These are phyloP conservation scores for Ennomos erosarius DNA, from an alignment of 2,888 invertebrate genomes.

Conservation along the genomic window DNA sequence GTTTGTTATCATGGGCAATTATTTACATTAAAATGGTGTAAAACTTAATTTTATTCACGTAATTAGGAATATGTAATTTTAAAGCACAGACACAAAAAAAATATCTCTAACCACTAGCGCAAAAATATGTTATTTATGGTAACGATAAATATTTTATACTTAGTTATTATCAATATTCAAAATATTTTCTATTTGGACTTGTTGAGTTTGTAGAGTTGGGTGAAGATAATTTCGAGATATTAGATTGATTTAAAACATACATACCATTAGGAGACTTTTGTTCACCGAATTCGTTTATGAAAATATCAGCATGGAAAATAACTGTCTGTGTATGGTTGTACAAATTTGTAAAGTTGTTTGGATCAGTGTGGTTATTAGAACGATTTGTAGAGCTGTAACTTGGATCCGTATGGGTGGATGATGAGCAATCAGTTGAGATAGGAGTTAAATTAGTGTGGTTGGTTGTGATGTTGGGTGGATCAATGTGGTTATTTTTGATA, in stretches of 20 bases:
- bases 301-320: slow-evolving; percentile 7
- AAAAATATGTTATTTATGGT: background rate
- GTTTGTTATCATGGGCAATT: too few species aligned
- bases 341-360: too few species aligned
- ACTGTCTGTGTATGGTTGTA: slow-evolving; percentile 2
- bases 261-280: slow-evolving; percentile 20
- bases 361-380: slow-evolving; percentile 1
- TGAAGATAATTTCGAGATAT: slow-evolving; percentile 15
- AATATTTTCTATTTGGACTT: slow-evolving; percentile 31
- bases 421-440: background rate
- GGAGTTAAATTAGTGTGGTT: background rate
- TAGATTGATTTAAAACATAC: slow-evolving; percentile 13
- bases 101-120: background rate
- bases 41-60: background rate
- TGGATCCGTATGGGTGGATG: background rate
- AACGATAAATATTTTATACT: slow-evolving; percentile 16
- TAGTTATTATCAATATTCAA: slow-evolving; percentile 33
- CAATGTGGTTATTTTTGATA: too few species aligned
- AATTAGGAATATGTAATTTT: slow-evolving; percentile 1
- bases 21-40: background rate
- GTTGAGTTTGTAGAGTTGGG: slow-evolving; percentile 25
- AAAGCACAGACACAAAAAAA: background rate
- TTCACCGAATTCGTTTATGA: slow-evolving; percentile 10
- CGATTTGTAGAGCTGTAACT: background rate
- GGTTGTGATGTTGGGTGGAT: too few species aligned